phyloP scores from a whole-genome alignment of 2,797 vertebrate genomes.

The Chaunax sp. region DNA sequence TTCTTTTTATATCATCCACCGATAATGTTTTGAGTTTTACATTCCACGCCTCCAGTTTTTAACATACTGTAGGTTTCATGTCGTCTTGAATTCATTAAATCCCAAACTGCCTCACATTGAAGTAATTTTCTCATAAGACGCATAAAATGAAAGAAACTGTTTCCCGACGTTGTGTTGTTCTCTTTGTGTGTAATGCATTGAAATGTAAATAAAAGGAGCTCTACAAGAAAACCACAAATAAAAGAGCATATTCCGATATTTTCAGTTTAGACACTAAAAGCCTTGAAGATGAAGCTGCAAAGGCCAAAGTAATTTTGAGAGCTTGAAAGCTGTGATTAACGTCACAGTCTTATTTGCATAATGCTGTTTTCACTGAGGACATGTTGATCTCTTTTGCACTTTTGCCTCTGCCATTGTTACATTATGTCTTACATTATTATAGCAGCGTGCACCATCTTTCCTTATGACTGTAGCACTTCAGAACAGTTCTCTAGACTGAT shows the following conservation, averaged over 20 bases:
- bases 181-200: not conserved
- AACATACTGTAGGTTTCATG: not conserved
- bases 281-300: constrained; percentile 22
- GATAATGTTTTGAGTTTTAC: not conserved
- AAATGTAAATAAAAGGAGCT: not conserved
- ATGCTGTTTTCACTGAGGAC: constrained; percentile 1
- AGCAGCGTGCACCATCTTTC: not conserved
- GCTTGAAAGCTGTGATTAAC: constrained; percentile 19
- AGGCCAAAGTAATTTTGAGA: constrained; percentile 35
- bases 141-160: not conserved
- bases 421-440: constrained; percentile 3
- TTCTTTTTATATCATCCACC: not conserved
- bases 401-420: constrained; percentile 1
- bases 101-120: not conserved
- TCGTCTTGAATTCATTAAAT: not conserved
- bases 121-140: not conserved
- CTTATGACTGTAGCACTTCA: not conserved
- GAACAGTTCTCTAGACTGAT: constrained; percentile 13
- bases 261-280: constrained; percentile 11
- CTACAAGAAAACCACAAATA: no score
- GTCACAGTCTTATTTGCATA: constrained; percentile 18
- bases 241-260: not conserved
- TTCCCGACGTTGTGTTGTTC: not conserved
- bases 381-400: constrained; percentile 22
- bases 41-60: not conserved